These are phyloP conservation scores for Trinectes maculatus DNA, from an alignment of 2,113 vertebrate species.

Conservation along the genomic window DNA sequence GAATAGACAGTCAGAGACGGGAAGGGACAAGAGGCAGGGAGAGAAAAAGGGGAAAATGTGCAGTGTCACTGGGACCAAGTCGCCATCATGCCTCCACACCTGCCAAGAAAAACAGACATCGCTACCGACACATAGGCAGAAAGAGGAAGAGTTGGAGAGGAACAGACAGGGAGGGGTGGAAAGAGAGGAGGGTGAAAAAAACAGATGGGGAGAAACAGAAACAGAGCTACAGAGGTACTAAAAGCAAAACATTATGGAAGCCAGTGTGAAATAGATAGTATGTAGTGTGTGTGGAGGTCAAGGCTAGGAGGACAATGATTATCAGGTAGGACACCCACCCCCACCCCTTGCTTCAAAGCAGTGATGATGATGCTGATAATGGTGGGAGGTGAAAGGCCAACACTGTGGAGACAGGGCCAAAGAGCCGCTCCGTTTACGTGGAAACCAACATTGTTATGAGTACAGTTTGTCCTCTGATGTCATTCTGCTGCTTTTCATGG, in stretches of 20 bases:
- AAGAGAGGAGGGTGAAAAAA: conserved; percentile 19
- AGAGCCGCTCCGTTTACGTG: conserved; percentile 56
- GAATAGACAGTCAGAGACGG: conserved; percentile 59
- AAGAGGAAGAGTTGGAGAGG: conserved; percentile 48
- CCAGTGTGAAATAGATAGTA: conserved; percentile 23
- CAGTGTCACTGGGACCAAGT: conserved; percentile 68
- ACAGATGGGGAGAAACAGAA: conserved; percentile 9
- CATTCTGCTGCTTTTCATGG: conserved; percentile 60
- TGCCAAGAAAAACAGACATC: conserved; percentile 69
- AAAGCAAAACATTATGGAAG: conserved; percentile 23
- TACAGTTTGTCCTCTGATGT: conserved; percentile 81
- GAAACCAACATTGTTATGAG: conserved; percentile 76
- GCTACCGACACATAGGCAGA: conserved; percentile 16
- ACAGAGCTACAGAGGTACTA: conserved; percentile 12
- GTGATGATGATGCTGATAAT: conserved; percentile 16
- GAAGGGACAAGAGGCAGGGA: conserved; percentile 24
- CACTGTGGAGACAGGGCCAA: conserved; percentile 17
- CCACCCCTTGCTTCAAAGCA: background rate
- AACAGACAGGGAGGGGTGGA: conserved; percentile 40
- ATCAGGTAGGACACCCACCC: conserved; percentile 1
- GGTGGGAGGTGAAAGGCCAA: conserved; percentile 45
- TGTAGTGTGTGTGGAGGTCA: conserved; percentile 24
- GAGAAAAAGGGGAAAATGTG: conserved; percentile 52
- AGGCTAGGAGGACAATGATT: conserved; percentile 14
- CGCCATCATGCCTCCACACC: conserved; percentile 19